Evolutionary conservation across 1,140 invertebrate species (phyloP), one percentile per base, ranked within the genome.

Genomic region (Drosophila mauritiana): DNA sequence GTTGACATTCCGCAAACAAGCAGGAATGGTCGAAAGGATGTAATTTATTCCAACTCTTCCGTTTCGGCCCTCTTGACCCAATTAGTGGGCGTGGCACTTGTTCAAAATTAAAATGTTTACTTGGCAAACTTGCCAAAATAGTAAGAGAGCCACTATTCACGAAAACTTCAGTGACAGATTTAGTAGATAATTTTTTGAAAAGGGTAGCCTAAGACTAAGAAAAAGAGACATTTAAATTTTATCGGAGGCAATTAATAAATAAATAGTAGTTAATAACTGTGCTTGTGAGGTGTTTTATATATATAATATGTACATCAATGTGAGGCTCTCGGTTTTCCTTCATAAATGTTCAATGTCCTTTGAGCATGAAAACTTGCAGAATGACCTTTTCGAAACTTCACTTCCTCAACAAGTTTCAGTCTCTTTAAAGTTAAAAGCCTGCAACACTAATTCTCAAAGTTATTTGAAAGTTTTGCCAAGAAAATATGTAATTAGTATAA

Each of bases 21-120:
- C 20, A 52, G 37, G 36, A 80, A 64, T 56, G 52, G 55, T 56
- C 59, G 49, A 79, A 78, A 58, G 77, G 67, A 64, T 62, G 63
- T 20, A 70, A 69, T 56, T 70, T 70, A 40, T 36, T 36, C 36
- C n/a, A 70, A 69, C 43, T 39, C 37, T 58, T 75, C 46, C 42
- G 17, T 40, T 46, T 61, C 31, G 34, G 42, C 36, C 27, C 40
- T 67, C 22, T 65, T 43, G 53, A 67, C 58, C 63, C 73, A 86
- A 85, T 85, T 85, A 85, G 75, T 76, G 80, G 69, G 73, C 77
- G 63, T 78, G 73, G 59, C 68, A 46, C 58, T 64, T 74, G 25
- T 45, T 31, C 36, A 25, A 73, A 69, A 74, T 78, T 79, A 69
- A 82, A 79, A 69, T 84, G 70, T 84, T 84, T 70, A 69, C 79